Conservation (phyloP, 2,888 invertebrate genomes). For the Camponotus fellah region DNA sequence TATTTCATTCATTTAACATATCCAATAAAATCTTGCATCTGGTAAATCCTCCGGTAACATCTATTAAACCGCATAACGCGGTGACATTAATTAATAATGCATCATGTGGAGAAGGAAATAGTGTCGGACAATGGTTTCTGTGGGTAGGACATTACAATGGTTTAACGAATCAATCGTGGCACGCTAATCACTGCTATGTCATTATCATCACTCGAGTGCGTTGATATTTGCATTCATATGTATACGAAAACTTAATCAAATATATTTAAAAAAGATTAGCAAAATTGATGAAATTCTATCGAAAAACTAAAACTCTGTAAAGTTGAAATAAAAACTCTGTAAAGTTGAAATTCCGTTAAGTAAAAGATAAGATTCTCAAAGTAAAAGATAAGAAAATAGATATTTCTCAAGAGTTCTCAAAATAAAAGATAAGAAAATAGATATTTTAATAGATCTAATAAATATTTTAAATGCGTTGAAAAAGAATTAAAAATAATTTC, state of each 20-base stretch:
- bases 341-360: background rate
- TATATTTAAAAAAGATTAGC: background rate
- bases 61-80: conserved; percentile 14
- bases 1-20: background rate
- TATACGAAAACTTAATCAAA: background rate
- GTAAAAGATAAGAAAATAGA: background rate
- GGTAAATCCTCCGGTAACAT: background rate
- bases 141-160: conserved; percentile 36
- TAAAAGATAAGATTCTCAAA: too few species aligned
- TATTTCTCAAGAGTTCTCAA: background rate
- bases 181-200: background rate
- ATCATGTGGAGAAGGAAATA: background rate
- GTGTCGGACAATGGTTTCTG: conserved; percentile 27
- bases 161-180: conserved; percentile 33
- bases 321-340: background rate
- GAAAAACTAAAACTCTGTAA: background rate
- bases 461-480: background rate
- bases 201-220: background rate
- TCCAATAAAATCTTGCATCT: background rate
- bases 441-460: background rate
- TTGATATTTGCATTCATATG: background rate
- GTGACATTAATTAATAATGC: conserved; percentile 28
- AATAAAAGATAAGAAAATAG: background rate
- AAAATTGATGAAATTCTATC: background rate
- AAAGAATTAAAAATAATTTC: background rate